These are phyloP conservation scores for Trissonchulus sp. DNA, from an alignment of 2,888 invertebrate genomes.

Conservation along the genomic window DNA sequence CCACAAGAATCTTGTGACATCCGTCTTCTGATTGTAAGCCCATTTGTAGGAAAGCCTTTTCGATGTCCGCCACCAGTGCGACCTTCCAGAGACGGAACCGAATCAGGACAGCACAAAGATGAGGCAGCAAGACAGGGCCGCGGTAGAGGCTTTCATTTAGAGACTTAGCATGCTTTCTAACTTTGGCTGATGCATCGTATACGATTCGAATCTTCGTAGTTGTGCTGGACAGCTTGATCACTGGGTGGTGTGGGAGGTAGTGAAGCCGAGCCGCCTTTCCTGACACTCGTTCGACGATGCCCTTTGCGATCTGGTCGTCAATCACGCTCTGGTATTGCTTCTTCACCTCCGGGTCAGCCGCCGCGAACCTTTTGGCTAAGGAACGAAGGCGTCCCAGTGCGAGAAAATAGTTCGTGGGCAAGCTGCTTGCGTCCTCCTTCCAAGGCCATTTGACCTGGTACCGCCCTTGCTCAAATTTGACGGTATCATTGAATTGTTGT, in stretches of 20 bases:
- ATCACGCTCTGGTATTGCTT: constrained; percentile 22
- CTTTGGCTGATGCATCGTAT: constrained; percentile 31
- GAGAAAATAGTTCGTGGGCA: background rate
- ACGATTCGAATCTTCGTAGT: constrained; percentile 20
- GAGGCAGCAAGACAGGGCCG: constrained; percentile 32
- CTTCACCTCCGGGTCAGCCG: constrained; percentile 4
- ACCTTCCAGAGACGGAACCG: constrained; percentile 33
- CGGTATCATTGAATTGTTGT: background rate
- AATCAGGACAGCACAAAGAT: constrained; percentile 31
- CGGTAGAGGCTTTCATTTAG: constrained; percentile 36
- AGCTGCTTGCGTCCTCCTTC: background rate
- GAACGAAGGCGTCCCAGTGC: constrained; percentile 10
- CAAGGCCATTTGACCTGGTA: background rate
- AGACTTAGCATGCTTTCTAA: constrained; percentile 24
- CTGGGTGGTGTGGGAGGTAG: constrained; percentile 9
- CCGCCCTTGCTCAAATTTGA: background rate
- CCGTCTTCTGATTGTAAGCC: constrained; percentile 32
- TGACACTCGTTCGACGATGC: constrained; percentile 27
- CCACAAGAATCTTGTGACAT: constrained; percentile 36
- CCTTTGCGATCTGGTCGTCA: constrained; percentile 21
- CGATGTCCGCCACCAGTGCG: constrained; percentile 37
- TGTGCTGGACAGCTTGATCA: background rate
- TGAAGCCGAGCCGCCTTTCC: background rate
- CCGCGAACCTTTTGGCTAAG: no score
- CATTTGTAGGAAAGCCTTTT: constrained; percentile 40